phyloP scores from a whole-genome alignment of 2,113 vertebrate species.

The Climacteris rufus region DNA sequence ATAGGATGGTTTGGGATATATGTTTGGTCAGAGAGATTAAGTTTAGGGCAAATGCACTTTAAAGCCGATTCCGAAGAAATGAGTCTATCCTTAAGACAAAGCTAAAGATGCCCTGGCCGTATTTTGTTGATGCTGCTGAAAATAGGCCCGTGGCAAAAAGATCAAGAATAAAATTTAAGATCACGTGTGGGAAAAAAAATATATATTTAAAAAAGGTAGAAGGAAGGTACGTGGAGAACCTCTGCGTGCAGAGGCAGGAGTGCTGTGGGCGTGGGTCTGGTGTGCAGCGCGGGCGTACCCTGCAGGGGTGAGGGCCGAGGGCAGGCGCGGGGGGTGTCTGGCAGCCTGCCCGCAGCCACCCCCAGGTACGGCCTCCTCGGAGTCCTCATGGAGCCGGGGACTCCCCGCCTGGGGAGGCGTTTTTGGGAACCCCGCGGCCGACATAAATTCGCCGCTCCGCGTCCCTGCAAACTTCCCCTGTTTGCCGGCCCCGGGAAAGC shows the following conservation, averaged over 20 bases:
- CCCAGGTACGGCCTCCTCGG: background rate
- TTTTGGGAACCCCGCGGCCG: background rate
- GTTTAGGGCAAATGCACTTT: background rate
- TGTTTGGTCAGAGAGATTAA: background rate
- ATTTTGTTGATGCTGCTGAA: background rate
- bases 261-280: background rate
- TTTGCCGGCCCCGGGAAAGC: background rate
- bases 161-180: background rate
- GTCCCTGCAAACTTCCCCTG: background rate
- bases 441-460: background rate
- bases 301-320: background rate
- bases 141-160: background rate
- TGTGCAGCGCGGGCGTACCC: background rate
- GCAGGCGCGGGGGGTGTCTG: background rate
- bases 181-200: background rate
- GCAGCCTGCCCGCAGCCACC: background rate
- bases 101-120: background rate
- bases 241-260: background rate
- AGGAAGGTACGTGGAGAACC: background rate
- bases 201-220: background rate
- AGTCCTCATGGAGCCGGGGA: background rate
- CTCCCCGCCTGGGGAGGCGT: background rate
- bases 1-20: background rate
- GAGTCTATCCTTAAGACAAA: background rate
- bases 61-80: background rate